Conservation (phyloP, 2,113 vertebrate species). For the Protomyctophum bolini region DNA sequence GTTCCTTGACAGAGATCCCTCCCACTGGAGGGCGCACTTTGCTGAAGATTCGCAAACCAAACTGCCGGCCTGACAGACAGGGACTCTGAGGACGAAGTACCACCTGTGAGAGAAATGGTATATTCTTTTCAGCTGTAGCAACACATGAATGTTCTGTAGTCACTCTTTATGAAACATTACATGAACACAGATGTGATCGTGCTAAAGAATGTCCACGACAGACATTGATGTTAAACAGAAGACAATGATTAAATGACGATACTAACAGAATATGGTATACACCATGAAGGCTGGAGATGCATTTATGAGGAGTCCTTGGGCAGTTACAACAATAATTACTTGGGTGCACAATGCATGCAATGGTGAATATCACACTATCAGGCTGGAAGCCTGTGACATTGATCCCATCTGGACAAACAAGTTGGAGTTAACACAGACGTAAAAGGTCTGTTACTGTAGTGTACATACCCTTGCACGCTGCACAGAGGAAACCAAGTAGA, state of each 20-base stretch:
- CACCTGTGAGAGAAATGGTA: constrained; percentile 79
- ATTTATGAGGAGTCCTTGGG: constrained; percentile 9
- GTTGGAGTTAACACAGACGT: constrained; percentile 43
- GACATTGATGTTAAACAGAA: not conserved
- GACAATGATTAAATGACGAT: not conserved
- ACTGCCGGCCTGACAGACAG: constrained; percentile 91
- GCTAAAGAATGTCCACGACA: not conserved
- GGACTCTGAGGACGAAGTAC: constrained; percentile 95
- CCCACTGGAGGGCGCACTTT: constrained; percentile 97
- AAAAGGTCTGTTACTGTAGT: constrained; percentile 25
- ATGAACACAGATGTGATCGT: not conserved
- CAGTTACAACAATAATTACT: constrained; percentile 26
- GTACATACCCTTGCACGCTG: constrained; percentile 83
- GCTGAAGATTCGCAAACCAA: constrained; percentile 96
- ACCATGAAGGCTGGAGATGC: not conserved
- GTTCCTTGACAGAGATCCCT: constrained; percentile 98
- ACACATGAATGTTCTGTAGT: not conserved
- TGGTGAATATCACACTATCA: constrained; percentile 29
- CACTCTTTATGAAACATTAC: not conserved
- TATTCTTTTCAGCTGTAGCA: not conserved
- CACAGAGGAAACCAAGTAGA: constrained; percentile 71
- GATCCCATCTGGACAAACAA: constrained; percentile 38
- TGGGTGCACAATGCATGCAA: constrained; percentile 40
- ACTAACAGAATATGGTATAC: constrained; percentile 21
- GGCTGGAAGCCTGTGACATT: constrained; percentile 2